A percentile compares a stretch with the other conserved stretches of the same genome.
Conservation (phyloP, 30 jellyfish, hydroid and myxozoan genomes). For the Rhopilema esculentum region DNA sequence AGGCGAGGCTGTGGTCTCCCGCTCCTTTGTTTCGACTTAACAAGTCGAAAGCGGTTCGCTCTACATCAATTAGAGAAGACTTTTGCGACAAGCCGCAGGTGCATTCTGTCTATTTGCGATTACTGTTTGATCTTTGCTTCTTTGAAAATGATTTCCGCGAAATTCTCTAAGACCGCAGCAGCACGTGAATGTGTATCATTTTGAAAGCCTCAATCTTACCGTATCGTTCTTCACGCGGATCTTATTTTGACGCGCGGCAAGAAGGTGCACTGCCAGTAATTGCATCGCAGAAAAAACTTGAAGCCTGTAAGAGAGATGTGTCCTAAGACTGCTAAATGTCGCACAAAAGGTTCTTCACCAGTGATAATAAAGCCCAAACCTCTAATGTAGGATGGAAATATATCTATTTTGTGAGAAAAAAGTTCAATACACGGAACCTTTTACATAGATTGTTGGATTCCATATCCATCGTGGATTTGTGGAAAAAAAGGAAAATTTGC, state of each 20-base stretch:
- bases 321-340: too few species aligned
- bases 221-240: neutral
- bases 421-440: too few species aligned
- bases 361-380: too few species aligned
- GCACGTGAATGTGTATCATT: slow-evolving; percentile 46
- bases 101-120: slow-evolving; percentile 42
- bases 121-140: slow-evolving; percentile 48
- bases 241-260: neutral
- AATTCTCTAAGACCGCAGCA: slow-evolving; percentile 52
- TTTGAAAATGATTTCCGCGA: slow-evolving; percentile 45
- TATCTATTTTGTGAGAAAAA: too few species aligned
- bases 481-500: too few species aligned
- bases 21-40: slow-evolving; percentile 60
- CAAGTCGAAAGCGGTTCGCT: slow-evolving; percentile 56
- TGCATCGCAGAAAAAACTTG: neutral
- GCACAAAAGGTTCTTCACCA: too few species aligned
- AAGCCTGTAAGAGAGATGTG: too few species aligned
- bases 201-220: neutral
- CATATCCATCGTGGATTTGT: too few species aligned
- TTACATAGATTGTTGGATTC: too few species aligned
- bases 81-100: slow-evolving; percentile 40
- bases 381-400: too few species aligned
- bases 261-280: neutral
- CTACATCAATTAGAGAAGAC: slow-evolving; percentile 44
- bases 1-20: slow-evolving; percentile 38